Percentiles rank a stretch among this genome's conserved stretches.
These are phyloP conservation scores for Actinia tenebrosa DNA, from an alignment of 64 coral and sea anemone species.

Conservation along the genomic window DNA sequence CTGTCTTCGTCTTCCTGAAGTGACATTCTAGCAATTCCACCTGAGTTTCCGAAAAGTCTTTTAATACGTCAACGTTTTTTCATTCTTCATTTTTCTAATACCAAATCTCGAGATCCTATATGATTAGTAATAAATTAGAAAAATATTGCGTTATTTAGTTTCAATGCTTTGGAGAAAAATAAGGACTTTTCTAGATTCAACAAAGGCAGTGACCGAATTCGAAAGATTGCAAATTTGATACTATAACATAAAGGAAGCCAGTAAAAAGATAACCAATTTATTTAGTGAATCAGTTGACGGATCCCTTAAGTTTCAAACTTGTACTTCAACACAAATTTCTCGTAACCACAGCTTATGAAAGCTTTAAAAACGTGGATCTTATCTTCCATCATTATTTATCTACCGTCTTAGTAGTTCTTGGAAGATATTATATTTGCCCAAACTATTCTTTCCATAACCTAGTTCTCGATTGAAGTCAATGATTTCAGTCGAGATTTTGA, in stretches of 20 bases:
- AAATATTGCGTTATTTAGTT: too few relatives aligned
- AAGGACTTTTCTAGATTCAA: too few relatives aligned
- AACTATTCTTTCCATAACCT: background rate
- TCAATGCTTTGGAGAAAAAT: too few relatives aligned
- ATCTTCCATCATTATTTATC: background rate
- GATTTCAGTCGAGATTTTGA: background rate
- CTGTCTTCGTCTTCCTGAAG: background rate
- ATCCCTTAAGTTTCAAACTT: background rate
- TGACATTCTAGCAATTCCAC: background rate
- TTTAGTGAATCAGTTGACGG: background rate
- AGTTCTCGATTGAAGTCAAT: background rate
- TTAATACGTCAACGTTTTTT: background rate
- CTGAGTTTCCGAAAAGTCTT: background rate
- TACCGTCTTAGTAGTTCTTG: background rate
- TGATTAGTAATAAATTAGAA: background rate
- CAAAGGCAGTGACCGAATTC: too few relatives aligned
- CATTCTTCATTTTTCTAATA: background rate
- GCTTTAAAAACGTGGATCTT: background rate
- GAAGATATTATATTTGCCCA: background rate
- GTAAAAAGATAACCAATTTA: background rate
- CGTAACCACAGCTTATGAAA: background rate
- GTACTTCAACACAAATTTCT: background rate
- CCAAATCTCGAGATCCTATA: background rate
- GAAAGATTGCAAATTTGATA: too few relatives aligned
- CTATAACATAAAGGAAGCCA: background rate